Evolutionary conservation across 2,113 vertebrate genomes (phyloP).

Genomic region (Arizona elegans): DNA sequence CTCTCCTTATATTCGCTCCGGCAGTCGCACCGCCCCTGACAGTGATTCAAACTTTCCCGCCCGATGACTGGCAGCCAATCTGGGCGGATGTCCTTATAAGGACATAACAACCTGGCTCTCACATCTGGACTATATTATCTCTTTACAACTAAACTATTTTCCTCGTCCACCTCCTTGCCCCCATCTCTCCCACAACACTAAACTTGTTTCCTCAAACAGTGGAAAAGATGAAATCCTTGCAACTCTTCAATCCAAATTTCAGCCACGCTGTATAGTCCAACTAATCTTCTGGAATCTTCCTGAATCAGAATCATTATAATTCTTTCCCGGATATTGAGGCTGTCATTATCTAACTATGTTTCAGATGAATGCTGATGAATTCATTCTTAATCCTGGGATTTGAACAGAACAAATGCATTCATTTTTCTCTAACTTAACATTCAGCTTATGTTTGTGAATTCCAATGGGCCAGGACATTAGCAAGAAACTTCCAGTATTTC

Average conservation of each 20-base stretch:
- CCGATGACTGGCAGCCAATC: too few species aligned
- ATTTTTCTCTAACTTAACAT: neutral
- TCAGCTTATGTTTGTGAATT: neutral
- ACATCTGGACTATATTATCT: neutral
- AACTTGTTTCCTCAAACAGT: neutral
- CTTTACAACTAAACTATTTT: neutral
- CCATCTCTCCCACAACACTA: neutral
- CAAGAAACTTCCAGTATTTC: neutral
- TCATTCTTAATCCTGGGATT: neutral
- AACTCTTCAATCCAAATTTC: neutral
- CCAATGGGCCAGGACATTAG: neutral
- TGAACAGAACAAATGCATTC: neutral
- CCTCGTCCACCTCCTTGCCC: neutral
- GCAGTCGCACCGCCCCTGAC: too few species aligned
- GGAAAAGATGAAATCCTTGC: neutral
- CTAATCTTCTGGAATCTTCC: neutral
- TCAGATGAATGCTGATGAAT: neutral
- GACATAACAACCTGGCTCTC: too few species aligned
- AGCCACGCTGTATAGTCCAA: neutral
- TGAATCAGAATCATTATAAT: neutral
- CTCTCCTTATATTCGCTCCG: too few species aligned
- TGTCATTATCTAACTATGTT: neutral
- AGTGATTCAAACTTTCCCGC: too few species aligned
- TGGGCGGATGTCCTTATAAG: too few species aligned
- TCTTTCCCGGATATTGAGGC: neutral